Evolutionary conservation across 2,797 vertebrate species (phyloP).

Genomic region (Rhodeus uyekii): DNA sequence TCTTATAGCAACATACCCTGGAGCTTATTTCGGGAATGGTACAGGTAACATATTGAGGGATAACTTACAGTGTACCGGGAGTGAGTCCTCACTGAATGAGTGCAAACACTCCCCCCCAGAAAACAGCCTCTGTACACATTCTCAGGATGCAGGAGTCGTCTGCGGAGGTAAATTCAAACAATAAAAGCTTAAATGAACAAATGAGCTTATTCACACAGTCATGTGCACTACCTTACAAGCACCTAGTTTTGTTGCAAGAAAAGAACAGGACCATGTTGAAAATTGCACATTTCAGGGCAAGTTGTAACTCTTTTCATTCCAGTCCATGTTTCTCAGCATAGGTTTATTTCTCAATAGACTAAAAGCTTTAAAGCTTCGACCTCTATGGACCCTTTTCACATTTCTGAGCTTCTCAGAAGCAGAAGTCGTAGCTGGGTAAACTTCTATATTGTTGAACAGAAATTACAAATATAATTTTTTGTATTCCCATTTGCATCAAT

Average conservation of each 20-base stretch:
- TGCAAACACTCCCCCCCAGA: neutral
- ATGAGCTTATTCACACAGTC: neutral
- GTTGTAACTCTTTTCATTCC: neutral
- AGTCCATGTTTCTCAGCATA: neutral
- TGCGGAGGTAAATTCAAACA: conserved; percentile 12
- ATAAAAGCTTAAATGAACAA: neutral
- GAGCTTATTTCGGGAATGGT: neutral
- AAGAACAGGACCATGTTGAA: neutral
- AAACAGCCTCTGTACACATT: conserved; percentile 18
- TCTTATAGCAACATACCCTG: accelerated
- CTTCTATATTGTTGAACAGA: neutral
- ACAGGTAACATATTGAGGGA: neutral
- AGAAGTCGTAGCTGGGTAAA: neutral
- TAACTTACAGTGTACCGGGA: neutral
- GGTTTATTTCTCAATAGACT: neutral
- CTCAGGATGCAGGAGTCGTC: neutral
- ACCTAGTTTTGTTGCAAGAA: neutral
- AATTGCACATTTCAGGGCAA: neutral
- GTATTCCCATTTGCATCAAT: neutral
- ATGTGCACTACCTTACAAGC: neutral
- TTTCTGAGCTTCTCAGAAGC: neutral
- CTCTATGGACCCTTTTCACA: neutral
- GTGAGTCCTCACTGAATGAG: conserved; percentile 24
- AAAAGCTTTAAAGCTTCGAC: neutral
- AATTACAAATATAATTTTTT: neutral